These are phyloP conservation scores for Phycodurus eques DNA, from an alignment of 2,113 vertebrate species.

Conservation along the genomic window DNA sequence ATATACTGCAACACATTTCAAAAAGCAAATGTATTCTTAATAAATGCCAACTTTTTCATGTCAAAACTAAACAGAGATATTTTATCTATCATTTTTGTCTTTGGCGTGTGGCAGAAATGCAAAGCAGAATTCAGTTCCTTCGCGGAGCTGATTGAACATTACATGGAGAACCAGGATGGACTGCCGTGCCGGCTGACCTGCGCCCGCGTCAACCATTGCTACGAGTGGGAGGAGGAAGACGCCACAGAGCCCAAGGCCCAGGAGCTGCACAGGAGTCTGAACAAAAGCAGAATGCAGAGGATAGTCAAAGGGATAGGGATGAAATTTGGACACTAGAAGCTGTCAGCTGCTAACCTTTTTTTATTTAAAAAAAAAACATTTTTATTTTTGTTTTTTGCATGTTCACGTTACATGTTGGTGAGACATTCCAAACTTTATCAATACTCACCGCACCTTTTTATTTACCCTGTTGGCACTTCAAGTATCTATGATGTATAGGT, in stretches of 20 bases:
- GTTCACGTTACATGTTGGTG: conserved; percentile 17
- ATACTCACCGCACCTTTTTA: conserved; percentile 15
- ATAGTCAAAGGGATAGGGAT: conserved; percentile 34
- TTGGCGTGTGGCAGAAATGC: conserved; percentile 72
- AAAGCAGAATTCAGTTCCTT: conserved; percentile 78
- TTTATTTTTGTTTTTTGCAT: conserved; percentile 29
- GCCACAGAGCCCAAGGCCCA: not conserved
- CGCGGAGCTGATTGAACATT: conserved; percentile 82
- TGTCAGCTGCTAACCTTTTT: conserved; percentile 3
- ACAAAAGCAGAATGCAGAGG: conserved; percentile 22
- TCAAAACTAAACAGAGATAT: not conserved
- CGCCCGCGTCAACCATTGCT: conserved; percentile 84
- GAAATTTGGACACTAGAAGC: conserved; percentile 12
- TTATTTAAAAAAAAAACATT: too few relatives aligned
- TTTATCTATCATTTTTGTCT: not conserved
- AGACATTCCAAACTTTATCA: conserved; percentile 7
- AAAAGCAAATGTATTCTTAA: not conserved
- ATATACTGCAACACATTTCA: not conserved
- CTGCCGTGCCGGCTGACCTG: conserved; percentile 78
- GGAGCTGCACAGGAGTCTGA: conserved; percentile 19
- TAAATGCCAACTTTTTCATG: not conserved
- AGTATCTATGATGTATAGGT: not conserved
- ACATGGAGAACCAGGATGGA: conserved; percentile 66
- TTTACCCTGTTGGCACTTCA: conserved; percentile 37
- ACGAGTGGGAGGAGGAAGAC: conserved; percentile 80